A percentile compares a stretch with the other conserved stretches of the same genome.
phyloP scores from a whole-genome alignment of 2,113 vertebrate genomes.

The Plestiodon gilberti region DNA sequence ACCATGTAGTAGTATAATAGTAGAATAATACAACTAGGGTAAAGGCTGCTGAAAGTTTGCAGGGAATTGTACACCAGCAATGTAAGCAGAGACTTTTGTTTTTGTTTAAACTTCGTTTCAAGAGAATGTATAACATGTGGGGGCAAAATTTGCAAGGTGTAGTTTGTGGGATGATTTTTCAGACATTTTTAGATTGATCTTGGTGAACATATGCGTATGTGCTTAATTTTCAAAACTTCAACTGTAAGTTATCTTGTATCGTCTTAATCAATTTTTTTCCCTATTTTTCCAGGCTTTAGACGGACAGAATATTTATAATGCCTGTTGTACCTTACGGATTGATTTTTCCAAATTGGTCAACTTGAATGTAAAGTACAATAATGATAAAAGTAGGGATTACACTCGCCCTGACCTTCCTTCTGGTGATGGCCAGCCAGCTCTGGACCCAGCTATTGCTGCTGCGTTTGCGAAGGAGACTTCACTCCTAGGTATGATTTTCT shows the following conservation, averaged over 20 bases:
- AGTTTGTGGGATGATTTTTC: background rate
- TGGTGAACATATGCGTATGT: background rate
- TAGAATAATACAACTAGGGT: background rate
- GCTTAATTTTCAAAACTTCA: background rate
- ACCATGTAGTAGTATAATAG: background rate
- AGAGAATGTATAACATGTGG: background rate
- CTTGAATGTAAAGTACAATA: slow-evolving; percentile 99
- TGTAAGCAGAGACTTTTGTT: background rate
- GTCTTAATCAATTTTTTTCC: slow-evolving; percentile 42
- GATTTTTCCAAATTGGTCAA: slow-evolving; percentile 99
- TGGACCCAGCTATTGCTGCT: slow-evolving; percentile 89
- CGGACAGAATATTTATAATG: slow-evolving; percentile 98
- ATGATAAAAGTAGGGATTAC: slow-evolving; percentile 98
- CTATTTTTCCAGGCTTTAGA: slow-evolving; percentile 87
- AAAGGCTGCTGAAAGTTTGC: background rate
- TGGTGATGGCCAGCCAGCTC: slow-evolving; percentile 91
- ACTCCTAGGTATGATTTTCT: slow-evolving; percentile 90
- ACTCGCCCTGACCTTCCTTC: slow-evolving; percentile 94
- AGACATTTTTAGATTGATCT: background rate
- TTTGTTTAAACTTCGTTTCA: background rate
- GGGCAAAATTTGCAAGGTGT: background rate
- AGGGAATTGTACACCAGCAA: background rate
- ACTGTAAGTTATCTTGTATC: background rate
- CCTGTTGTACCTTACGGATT: slow-evolving; percentile 96
- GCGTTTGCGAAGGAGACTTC: slow-evolving; percentile 96